phyloP scores from a whole-genome alignment of 2,888 invertebrate genomes.

The Phania funesta region DNA sequence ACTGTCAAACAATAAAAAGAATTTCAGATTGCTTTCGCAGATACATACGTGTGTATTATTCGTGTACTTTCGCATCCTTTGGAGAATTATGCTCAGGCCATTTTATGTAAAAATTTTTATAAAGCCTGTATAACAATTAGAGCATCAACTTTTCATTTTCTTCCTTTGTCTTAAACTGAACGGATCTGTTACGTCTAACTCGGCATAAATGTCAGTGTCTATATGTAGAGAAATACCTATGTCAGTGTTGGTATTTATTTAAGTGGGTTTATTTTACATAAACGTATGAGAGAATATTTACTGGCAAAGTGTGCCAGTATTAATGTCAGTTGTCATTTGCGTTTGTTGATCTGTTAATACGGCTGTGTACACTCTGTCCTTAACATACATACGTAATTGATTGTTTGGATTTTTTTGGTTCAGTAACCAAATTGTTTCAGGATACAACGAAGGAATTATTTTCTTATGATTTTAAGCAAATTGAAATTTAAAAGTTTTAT shows the following conservation, averaged over 20 bases:
- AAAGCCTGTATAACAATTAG: conserved; percentile 30
- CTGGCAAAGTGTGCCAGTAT: not conserved
- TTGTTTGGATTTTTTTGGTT: not conserved
- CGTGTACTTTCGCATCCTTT: not conserved
- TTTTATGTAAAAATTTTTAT: conserved; percentile 30
- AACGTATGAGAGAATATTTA: not conserved
- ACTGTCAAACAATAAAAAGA: not conserved
- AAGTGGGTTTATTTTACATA: conserved; percentile 9
- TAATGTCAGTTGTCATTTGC: conserved; percentile 20
- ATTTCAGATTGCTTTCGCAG: not conserved
- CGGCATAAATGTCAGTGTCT: not conserved
- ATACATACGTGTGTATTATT: too few species aligned
- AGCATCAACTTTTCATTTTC: conserved; percentile 22
- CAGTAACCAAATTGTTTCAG: too few species aligned
- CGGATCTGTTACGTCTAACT: not conserved
- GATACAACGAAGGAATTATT: too few species aligned
- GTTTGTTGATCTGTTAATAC: not conserved
- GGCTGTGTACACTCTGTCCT: not conserved
- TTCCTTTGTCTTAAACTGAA: conserved; percentile 8
- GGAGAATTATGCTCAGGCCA: conserved; percentile 18
- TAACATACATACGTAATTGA: not conserved
- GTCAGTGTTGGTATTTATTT: conserved; percentile 8
- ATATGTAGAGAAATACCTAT: not conserved
- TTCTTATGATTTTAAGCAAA: not conserved
- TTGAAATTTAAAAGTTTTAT: too few species aligned